Evolutionary conservation across 2,113 vertebrate species (phyloP).

Genomic region (Anthoscopus minutus): DNA sequence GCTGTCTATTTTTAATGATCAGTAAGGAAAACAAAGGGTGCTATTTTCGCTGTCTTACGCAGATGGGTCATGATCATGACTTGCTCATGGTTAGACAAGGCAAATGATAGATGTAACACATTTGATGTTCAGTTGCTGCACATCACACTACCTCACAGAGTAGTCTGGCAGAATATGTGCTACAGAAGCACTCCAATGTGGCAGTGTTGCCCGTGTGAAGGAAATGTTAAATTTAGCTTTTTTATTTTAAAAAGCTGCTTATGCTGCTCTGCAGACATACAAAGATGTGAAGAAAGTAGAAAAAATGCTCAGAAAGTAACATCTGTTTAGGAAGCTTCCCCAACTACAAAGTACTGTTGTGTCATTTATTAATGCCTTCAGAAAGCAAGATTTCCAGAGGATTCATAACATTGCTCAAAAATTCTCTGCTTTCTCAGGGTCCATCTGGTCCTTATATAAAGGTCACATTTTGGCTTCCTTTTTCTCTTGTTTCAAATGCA

Average conservation of each 20-base stretch:
- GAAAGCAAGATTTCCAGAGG: background rate
- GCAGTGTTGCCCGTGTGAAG: constrained; percentile 33
- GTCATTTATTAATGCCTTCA: background rate
- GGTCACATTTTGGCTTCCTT: background rate
- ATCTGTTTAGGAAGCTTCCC: background rate
- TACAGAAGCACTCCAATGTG: constrained; percentile 38
- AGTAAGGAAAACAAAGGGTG: background rate
- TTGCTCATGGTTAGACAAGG: background rate
- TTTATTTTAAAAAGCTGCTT: constrained; percentile 40
- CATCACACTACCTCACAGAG: background rate
- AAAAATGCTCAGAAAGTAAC: constrained; percentile 4
- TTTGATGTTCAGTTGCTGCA: constrained; percentile 3
- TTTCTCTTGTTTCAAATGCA: background rate
- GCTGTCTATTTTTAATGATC: background rate
- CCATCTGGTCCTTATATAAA: background rate
- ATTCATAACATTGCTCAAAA: background rate
- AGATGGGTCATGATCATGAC: background rate
- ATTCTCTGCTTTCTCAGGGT: background rate
- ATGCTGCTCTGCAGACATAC: constrained; percentile 5
- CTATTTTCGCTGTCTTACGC: background rate
- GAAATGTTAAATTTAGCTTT: constrained; percentile 37
- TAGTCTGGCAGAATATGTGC: constrained; percentile 46
- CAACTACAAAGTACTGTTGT: background rate
- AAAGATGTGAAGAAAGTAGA: background rate
- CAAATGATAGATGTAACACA: background rate